phyloP scores from a whole-genome alignment of 2,797 vertebrate genomes.

The Pseudocheirus occidentalis region DNA sequence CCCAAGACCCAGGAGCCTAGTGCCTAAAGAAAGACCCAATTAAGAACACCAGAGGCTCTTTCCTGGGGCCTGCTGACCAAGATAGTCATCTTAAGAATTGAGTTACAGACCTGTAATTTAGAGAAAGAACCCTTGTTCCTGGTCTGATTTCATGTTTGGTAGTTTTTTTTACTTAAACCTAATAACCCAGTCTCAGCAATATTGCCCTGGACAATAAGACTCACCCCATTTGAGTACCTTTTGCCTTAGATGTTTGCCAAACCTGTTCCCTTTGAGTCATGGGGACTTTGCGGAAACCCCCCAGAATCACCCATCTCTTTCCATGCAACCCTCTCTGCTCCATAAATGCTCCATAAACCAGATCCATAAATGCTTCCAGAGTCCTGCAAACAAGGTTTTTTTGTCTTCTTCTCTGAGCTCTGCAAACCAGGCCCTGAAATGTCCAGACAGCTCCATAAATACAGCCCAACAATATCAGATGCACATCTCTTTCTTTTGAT shows the following conservation, averaged over 20 bases:
- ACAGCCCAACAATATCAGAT: neutral
- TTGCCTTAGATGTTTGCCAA: neutral
- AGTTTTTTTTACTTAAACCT: neutral
- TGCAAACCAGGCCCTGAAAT: neutral
- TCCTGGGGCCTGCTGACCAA: neutral
- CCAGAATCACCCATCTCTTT: neutral
- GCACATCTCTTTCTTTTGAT: neutral
- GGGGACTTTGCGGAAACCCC: neutral
- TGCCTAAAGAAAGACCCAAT: neutral
- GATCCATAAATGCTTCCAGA: neutral
- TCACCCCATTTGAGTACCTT: neutral
- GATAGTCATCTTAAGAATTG: neutral
- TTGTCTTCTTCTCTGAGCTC: neutral
- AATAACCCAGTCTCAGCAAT: neutral
- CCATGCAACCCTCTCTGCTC: neutral
- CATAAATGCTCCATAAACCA: neutral
- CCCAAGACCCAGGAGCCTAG: neutral
- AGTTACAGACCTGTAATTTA: neutral
- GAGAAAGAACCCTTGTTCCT: neutral
- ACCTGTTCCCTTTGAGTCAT: neutral
- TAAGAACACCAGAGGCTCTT: neutral
- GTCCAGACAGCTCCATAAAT: conserved; percentile 7
- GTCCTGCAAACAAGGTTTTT: neutral
- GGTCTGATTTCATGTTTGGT: neutral
- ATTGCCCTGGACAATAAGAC: neutral